These are phyloP conservation scores for Andrena cerasifolii DNA, from an alignment of 1,140 invertebrate genomes.

Conservation along the genomic window DNA sequence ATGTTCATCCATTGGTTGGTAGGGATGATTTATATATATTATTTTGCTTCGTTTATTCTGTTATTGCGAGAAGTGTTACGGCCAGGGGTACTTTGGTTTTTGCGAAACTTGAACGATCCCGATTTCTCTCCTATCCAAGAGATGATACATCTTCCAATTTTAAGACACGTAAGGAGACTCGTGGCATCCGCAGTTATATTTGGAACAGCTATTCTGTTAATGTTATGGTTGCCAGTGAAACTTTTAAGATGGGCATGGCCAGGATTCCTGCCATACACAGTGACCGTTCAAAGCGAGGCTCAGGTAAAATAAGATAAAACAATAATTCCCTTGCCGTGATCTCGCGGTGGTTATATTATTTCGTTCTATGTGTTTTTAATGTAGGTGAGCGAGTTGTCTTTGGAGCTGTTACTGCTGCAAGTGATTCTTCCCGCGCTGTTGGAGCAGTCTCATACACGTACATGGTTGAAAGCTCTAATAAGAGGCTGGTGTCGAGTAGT, in stretches of 20 bases:
- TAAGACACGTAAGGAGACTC: constrained; percentile 94
- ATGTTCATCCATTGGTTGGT: constrained; percentile 99
- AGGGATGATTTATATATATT: constrained; percentile 99
- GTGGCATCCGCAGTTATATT: constrained; percentile 97
- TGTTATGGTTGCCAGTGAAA: constrained; percentile 97
- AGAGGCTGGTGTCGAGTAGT: constrained; percentile 94
- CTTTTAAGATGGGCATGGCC: constrained; percentile 93
- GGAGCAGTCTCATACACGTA: constrained; percentile 97
- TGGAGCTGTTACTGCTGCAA: constrained; percentile 97
- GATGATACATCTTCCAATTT: constrained; percentile 98
- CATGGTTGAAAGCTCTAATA: constrained; percentile 94
- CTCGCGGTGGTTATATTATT: not conserved
- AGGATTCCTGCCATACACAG: constrained; percentile 96
- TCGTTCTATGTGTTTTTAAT: constrained; percentile 25
- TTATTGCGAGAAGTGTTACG: constrained; percentile 95
- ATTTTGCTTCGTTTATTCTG: constrained; percentile 98
- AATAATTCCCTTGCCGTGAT: constrained; percentile 10
- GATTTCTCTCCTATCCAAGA: constrained; percentile 99
- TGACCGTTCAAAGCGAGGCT: constrained; percentile 91
- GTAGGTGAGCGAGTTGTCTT: constrained; percentile 93
- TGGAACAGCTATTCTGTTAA: constrained; percentile 96
- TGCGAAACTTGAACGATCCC: constrained; percentile 98
- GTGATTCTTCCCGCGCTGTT: constrained; percentile 97
- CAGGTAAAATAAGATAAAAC: constrained; percentile 81
- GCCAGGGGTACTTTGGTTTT: constrained; percentile 98